A percentile compares a stretch with the other conserved stretches of the same genome.
phyloP scores from a whole-genome alignment of 2,888 invertebrate genomes.

The Agrochola macilenta region DNA sequence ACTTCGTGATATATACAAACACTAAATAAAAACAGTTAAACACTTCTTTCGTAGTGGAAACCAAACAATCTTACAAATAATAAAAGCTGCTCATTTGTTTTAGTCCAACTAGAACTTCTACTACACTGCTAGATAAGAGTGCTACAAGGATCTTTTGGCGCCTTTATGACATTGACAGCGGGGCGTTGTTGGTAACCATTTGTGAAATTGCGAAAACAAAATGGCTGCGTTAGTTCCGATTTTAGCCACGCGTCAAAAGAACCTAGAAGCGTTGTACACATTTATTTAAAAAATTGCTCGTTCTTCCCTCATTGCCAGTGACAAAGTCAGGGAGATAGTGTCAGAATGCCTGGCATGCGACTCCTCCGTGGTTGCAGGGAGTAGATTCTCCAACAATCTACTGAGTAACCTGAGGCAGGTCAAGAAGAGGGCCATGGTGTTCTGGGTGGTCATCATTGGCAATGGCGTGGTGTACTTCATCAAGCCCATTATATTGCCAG shows the following conservation, averaged over 20 bases:
- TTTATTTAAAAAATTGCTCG: background rate
- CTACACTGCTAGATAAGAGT: no score
- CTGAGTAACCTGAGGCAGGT: conserved; percentile 69
- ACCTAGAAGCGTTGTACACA: background rate
- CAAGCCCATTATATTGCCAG: conserved; percentile 73
- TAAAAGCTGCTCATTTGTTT: background rate
- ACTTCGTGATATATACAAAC: no score
- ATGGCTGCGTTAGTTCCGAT: background rate
- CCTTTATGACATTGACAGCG: background rate
- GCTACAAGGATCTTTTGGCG: background rate
- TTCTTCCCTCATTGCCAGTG: conserved; percentile 61
- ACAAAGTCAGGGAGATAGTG: conserved; percentile 70
- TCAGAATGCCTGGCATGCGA: conserved; percentile 70
- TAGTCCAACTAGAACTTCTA: background rate
- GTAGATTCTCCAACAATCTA: conserved; percentile 74
- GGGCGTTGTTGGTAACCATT: no score
- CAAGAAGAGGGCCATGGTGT: conserved; percentile 76
- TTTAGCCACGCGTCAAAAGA: background rate
- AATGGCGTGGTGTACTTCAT: conserved; percentile 72
- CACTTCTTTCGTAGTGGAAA: no score
- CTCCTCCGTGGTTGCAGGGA: conserved; percentile 61
- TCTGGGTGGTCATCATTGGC: conserved; percentile 74
- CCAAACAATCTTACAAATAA: no score
- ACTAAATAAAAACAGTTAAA: no score
- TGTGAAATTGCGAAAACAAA: no score